These are phyloP conservation scores for Endotricha flammealis DNA, from an alignment of 2,888 invertebrate species.

Conservation along the genomic window DNA sequence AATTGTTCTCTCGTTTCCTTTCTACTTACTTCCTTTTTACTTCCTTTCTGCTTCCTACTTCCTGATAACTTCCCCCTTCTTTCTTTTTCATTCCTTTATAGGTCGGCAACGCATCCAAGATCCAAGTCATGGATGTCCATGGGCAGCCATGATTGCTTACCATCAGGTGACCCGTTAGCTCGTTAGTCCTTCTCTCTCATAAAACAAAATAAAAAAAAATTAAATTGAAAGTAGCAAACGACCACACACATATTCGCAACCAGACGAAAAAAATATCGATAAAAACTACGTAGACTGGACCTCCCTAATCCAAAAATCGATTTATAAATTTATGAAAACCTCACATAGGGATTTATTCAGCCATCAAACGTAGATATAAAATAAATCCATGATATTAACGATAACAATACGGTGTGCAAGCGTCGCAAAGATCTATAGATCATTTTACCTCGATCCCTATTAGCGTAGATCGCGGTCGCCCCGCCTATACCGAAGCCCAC, in stretches of 20 bases:
- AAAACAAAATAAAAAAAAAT: too few relatives aligned
- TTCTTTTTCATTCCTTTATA: too few relatives aligned
- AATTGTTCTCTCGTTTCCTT: too few relatives aligned
- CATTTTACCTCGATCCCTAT: slow-evolving; percentile 73
- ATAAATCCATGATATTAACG: slow-evolving; percentile 66
- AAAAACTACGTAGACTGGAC: slow-evolving; percentile 21
- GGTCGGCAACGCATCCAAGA: slow-evolving; percentile 17
- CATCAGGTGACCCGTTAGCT: too few relatives aligned
- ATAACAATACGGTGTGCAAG: slow-evolving; percentile 68
- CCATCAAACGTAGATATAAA: slow-evolving; percentile 66
- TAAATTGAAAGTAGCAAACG: too few relatives aligned
- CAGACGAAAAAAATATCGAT: not conserved
- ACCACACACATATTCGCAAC: not conserved
- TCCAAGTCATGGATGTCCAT: too few relatives aligned
- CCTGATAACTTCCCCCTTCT: too few relatives aligned
- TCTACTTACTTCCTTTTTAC: too few relatives aligned
- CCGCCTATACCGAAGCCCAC: slow-evolving; percentile 72
- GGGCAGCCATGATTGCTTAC: too few relatives aligned
- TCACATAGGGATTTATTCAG: slow-evolving; percentile 57
- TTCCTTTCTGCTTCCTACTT: too few relatives aligned
- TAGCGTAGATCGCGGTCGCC: slow-evolving; percentile 60
- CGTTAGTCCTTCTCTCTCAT: too few relatives aligned
- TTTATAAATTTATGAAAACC: slow-evolving; percentile 41
- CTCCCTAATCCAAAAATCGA: slow-evolving; percentile 35
- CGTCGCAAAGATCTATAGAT: slow-evolving; percentile 69